Percentiles rank a stretch among this genome's conserved stretches.
Conservation (phyloP, 2,888 invertebrate genomes). For the Hoplodrina ambigua region DNA sequence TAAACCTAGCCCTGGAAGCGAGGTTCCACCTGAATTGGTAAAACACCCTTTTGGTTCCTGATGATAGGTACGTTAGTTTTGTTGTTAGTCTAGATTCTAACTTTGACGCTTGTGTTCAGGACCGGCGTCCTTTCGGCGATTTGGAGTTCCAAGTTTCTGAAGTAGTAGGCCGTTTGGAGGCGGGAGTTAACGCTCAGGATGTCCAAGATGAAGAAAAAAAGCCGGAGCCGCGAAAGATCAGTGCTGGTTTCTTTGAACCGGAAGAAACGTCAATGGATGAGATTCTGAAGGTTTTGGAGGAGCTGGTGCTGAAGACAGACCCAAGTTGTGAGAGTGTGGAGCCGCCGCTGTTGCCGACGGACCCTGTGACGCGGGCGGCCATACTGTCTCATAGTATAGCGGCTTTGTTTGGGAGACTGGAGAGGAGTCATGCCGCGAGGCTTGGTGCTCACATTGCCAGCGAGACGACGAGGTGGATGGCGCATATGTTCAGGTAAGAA, state of each 20-base stretch:
- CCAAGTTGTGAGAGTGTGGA: conserved; percentile 91
- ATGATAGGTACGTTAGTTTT: conserved; percentile 20
- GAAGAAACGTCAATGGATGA: conserved; percentile 91
- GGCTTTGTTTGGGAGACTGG: conserved; percentile 96
- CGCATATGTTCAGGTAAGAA: conserved; percentile 94
- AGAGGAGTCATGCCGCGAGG: conserved; percentile 94
- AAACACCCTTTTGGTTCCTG: conserved; percentile 48
- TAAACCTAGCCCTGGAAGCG: conserved; percentile 76
- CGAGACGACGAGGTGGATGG: conserved; percentile 96
- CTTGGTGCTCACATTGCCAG: conserved; percentile 95
- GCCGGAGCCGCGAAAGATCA: conserved; percentile 85
- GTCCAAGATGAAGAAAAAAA: conserved; percentile 82
- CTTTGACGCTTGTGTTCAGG: conserved; percentile 80
- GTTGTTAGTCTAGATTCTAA: conserved; percentile 57
- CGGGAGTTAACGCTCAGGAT: conserved; percentile 89
- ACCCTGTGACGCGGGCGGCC: conserved; percentile 90
- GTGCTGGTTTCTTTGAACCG: conserved; percentile 88
- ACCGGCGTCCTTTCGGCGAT: conserved; percentile 91
- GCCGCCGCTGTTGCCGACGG: conserved; percentile 91
- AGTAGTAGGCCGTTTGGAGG: conserved; percentile 93
- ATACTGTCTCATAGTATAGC: conserved; percentile 96
- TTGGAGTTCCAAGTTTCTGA: conserved; percentile 94
- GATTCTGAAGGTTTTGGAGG: conserved; percentile 91
- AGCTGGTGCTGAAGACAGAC: conserved; percentile 91
- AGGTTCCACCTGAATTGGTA: conserved; percentile 78